A percentile compares a stretch with the other conserved stretches of the same genome.
Evolutionary conservation across 1,140 invertebrate genomes (phyloP).

Genomic region (Pseudoatta argentina): DNA sequence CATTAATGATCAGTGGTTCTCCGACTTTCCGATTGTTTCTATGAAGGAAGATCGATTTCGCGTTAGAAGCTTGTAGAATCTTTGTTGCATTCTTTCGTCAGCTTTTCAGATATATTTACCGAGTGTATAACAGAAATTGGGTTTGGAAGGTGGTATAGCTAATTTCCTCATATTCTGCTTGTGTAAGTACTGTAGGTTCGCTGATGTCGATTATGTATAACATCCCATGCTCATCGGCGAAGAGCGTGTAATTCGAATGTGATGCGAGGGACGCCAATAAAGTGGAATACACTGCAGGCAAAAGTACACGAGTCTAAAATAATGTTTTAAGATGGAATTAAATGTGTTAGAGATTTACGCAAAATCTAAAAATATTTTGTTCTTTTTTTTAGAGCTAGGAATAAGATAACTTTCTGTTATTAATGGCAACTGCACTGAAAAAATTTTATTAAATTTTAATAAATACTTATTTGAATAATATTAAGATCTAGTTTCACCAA

Average conservation of each 20-base stretch:
- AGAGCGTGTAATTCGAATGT: slow-evolving; percentile 36
- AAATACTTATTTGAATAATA: too few species aligned
- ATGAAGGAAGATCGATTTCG: neutral
- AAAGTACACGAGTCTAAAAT: neutral
- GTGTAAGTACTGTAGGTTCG: neutral
- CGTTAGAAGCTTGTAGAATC: neutral
- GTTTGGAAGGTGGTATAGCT: fast-evolving
- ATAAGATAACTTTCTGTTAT: neutral
- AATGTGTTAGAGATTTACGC: neutral
- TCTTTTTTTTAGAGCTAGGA: neutral
- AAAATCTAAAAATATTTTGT: neutral
- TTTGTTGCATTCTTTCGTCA: neutral
- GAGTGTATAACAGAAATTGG: slow-evolving; percentile 58
- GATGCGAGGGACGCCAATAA: neutral
- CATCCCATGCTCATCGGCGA: slow-evolving; percentile 32
- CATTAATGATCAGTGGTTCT: neutral
- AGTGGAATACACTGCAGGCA: slow-evolving; percentile 52
- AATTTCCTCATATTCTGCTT: neutral
- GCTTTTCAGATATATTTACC: slow-evolving; percentile 32
- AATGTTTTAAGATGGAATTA: neutral
- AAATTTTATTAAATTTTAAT: too few species aligned
- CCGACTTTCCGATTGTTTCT: slow-evolving; percentile 44
- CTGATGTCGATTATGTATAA: slow-evolving; percentile 6
- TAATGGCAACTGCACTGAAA: neutral
- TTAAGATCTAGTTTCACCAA: too few species aligned